Evolutionary conservation across 2,113 vertebrate genomes (phyloP), one percentile per base, ranked within the genome.

Genomic region (Leiothrix lutea): DNA sequence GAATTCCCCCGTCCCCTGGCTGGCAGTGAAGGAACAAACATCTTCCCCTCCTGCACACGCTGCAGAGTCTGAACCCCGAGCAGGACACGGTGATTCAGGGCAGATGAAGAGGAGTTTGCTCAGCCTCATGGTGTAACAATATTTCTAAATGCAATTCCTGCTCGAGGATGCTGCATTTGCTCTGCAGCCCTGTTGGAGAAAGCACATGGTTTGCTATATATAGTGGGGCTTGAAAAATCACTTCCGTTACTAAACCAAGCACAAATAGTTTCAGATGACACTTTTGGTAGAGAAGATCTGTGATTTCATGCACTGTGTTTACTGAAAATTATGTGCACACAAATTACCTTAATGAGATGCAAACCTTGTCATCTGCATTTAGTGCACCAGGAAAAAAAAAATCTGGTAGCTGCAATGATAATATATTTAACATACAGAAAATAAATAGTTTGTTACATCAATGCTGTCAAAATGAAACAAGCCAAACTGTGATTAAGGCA

Each of bases 301-400:
- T 82, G 93, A 94, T 97, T 96, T 96, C 93, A 56, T 90, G 84
- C 81, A 71, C 94, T 86, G 69, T 96, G 95, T 97, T 97, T 96
- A 92, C 90, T 77, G 93, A 91, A 96, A 97, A 95, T 95, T 92
- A 95, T 74, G 80, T 5, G 6, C 94, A 88, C 95, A 56, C 95
- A 96, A 96, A 97, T 97, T 97, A 96, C 97, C 97, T 97, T 97
- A 96, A 97, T 86, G 96, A 97, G 86, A 94, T 95, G 94, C 88
- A 94, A 95, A 97, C 92, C 83, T 94, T 95, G 88, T 94, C 54
- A 4, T 85, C 92, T 90, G 86, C 86, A 77, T 89, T 94, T 94
- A 90, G 86, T 75, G 88, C 72, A 88, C 86, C 81, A 86, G 58
- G 71, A 62, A 71, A 90, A 90, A 79, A 82, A 86, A 94, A 90